Evolutionary conservation across 2,797 vertebrate genomes (phyloP).

Genomic region (Danio aesculapii): DNA sequence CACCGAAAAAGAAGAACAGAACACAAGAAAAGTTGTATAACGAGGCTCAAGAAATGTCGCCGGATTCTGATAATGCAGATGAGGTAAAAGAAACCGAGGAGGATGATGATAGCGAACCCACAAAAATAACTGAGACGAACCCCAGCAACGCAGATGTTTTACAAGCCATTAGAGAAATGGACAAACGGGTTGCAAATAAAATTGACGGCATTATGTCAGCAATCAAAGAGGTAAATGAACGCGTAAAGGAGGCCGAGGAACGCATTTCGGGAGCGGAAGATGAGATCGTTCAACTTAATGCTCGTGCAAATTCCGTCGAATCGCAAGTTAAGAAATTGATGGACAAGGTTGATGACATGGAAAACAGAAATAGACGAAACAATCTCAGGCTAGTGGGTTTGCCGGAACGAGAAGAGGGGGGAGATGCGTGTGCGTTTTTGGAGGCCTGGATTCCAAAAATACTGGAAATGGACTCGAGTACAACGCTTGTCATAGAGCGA

Average conservation of each 20-base stretch:
- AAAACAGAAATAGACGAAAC: too few species aligned
- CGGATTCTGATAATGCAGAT: not conserved
- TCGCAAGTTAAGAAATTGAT: conserved; percentile 35
- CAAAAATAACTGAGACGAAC: not conserved
- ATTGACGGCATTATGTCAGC: not conserved
- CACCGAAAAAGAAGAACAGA: not conserved
- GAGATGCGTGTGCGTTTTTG: too few species aligned
- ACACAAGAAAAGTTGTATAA: not conserved
- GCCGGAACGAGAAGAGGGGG: too few species aligned
- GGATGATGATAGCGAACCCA: too few species aligned
- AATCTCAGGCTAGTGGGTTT: too few species aligned
- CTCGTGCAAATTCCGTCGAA: not conserved
- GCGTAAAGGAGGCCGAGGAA: not conserved
- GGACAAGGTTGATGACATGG: not conserved
- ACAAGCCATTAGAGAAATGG: conserved; percentile 4
- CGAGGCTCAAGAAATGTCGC: not conserved
- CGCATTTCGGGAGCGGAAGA: not conserved
- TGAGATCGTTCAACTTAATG: not conserved
- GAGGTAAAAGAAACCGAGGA: not conserved
- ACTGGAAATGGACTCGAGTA: too few species aligned
- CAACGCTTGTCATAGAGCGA: too few species aligned
- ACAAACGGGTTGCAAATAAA: not conserved
- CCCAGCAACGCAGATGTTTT: not conserved
- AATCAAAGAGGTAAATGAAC: not conserved
- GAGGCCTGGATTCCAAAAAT: too few species aligned